Base-by-base conservation (phyloP, 2,888 invertebrate species). In the Parnassius orleans region DNA sequence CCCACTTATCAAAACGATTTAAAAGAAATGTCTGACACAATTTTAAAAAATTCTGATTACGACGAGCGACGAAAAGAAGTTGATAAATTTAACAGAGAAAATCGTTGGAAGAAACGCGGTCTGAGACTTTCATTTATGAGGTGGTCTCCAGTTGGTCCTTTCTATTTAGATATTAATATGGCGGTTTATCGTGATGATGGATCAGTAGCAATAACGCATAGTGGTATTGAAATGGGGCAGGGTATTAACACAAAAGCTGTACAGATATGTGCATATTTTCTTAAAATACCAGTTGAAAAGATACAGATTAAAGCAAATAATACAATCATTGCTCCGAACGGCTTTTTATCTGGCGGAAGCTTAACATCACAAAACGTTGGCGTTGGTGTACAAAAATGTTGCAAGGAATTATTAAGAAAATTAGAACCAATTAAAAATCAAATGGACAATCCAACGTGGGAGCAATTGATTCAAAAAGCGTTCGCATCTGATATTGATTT, bases 301-400 rank as follows among this genome's bases (percentile, higher is more conserved):
- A 86, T 97, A 1, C 92, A 87, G 47, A 93, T 96, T 1, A 95
- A 95, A 74, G 90, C 94, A 1, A 92, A 93, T 12, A 93, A 93
- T 69, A 93, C 86, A 48, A 76, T 94, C 15, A 89, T 92, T 11
- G 86, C 93, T 3, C 95, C 96, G 0, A 97, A 97, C 78, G 84
- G 87, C 42, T 82, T 84, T 15, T 80, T 92, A 0, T 93, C 95
- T 9, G 97, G 96, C 1, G 95, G 94, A 0, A 95, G 95, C 74
- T 73, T 83, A 43, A 74, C 92, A 0, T 78, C 84, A 1, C 79
- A 84, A 57, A 66, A 76, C 1, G 75, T 80, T 1, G 75, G 75
- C 19, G 75, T 78, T 52, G 86, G 80, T 1, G 82, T 80, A 2
- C 65, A 66, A 59, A 68, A 58, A 66, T 68, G 71, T 44, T 84